A percentile compares a stretch with the other conserved stretches of the same genome.
Evolutionary conservation across 2,888 invertebrate species (phyloP).

Genomic region (Eumacrocentrus americanus): DNA sequence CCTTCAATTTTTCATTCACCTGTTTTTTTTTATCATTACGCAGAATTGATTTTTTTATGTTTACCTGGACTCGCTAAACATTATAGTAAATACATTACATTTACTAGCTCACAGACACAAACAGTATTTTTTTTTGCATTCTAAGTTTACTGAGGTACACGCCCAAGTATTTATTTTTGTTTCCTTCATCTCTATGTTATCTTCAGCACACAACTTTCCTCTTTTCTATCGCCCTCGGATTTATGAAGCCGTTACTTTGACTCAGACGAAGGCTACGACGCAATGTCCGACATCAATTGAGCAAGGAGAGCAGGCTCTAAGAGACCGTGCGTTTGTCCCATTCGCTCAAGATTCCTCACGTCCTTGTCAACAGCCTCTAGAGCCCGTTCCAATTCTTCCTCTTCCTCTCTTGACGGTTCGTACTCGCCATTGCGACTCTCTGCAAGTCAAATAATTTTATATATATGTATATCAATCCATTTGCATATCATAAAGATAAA

Average conservation of each 20-base stretch:
- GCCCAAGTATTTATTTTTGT: slow-evolving; percentile 39
- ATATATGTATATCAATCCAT: no score
- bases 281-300: slow-evolving; percentile 60
- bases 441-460: slow-evolving; percentile 48
- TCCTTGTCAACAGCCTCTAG: slow-evolving; percentile 79
- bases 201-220: slow-evolving; percentile 3
- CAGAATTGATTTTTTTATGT: slow-evolving; percentile 15
- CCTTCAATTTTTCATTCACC: slow-evolving; percentile 36
- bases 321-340: slow-evolving; percentile 67
- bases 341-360: slow-evolving; percentile 73
- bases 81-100: slow-evolving; percentile 43
- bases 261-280: slow-evolving; percentile 57
- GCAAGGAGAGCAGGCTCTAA: slow-evolving; percentile 66
- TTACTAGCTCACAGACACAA: slow-evolving; percentile 51
- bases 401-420: slow-evolving; percentile 78
- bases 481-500: slow-evolving; percentile 27
- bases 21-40: slow-evolving; percentile 37
- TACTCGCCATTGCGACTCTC: slow-evolving; percentile 75
- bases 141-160: slow-evolving; percentile 42
- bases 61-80: slow-evolving; percentile 22
- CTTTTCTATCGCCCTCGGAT: slow-evolving; percentile 2
- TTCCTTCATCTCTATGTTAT: slow-evolving; percentile 12
- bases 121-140: slow-evolving; percentile 32
- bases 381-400: slow-evolving; percentile 86
- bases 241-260: no score